Percentiles rank a stretch among this genome's conserved stretches.
Conservation (phyloP, 2,797 vertebrate genomes). For the Notolabrus celidotus region DNA sequence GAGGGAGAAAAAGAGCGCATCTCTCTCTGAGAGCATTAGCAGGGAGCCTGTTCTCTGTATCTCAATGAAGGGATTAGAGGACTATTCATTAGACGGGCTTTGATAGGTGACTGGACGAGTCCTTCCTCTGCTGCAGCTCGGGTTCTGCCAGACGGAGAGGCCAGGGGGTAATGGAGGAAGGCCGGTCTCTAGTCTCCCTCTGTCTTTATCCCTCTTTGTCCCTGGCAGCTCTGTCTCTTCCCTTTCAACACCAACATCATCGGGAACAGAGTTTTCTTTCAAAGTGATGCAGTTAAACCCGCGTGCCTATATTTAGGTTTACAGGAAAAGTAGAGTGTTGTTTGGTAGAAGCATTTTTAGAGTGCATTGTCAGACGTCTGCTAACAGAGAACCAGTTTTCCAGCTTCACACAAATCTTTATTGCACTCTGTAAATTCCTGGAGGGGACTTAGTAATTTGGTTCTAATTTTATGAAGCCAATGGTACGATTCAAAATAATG, state of each 20-base stretch:
- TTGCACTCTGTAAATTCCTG: neutral
- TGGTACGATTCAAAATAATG: no score
- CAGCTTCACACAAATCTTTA: neutral
- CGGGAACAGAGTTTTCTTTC: constrained; percentile 9
- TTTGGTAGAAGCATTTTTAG: neutral
- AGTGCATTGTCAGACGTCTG: neutral
- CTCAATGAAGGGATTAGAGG: constrained; percentile 81
- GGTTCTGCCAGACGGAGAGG: constrained; percentile 59
- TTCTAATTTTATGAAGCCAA: neutral
- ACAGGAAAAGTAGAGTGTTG: neutral
- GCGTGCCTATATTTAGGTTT: neutral
- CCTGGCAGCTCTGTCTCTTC: constrained; percentile 37
- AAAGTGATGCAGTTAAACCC: constrained; percentile 26
- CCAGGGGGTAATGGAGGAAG: constrained; percentile 68
- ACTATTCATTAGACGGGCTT: constrained; percentile 77
- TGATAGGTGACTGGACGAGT: constrained; percentile 76
- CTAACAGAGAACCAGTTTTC: neutral
- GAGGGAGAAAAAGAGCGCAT: constrained; percentile 39
- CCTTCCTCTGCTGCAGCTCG: constrained; percentile 50
- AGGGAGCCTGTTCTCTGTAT: constrained; percentile 74
- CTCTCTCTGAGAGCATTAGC: constrained; percentile 72
- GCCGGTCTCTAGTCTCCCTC: constrained; percentile 40
- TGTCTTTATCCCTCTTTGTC: constrained; percentile 54
- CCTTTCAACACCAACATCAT: constrained; percentile 37
- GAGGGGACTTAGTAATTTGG: neutral